These are phyloP conservation scores for Bubo bubo DNA, from an alignment of 2,113 vertebrate genomes.

Conservation along the genomic window DNA sequence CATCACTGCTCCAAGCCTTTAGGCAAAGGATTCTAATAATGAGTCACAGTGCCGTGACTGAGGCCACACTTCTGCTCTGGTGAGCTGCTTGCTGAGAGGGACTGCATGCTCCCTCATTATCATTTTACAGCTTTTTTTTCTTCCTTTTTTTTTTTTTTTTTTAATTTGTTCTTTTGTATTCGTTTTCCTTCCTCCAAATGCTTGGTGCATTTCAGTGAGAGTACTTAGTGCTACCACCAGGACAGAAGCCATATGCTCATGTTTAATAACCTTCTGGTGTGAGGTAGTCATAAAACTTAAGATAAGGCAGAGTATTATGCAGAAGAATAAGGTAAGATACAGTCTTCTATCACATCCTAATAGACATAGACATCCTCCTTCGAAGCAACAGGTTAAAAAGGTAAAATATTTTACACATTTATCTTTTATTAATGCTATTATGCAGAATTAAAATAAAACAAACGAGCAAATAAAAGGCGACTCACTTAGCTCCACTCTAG, in stretches of 20 bases:
- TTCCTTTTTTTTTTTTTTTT: not conserved
- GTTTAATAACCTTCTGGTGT: conserved; percentile 36
- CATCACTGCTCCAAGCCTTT: conserved; percentile 72
- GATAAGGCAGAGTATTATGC: not conserved
- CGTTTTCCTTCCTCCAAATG: conserved; percentile 19
- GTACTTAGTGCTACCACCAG: conserved; percentile 44
- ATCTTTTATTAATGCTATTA: not conserved
- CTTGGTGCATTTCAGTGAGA: conserved; percentile 17
- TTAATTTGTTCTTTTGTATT: conserved; percentile 56
- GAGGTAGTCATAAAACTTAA: not conserved
- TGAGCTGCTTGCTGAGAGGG: conserved; percentile 69
- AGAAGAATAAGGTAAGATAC: not conserved
- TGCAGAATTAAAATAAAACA: not conserved
- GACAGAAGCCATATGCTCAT: conserved; percentile 40
- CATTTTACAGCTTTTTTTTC: conserved; percentile 47
- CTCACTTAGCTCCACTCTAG: not conserved
- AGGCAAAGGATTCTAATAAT: conserved; percentile 74
- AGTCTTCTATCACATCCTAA: not conserved
- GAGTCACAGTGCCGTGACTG: conserved; percentile 72
- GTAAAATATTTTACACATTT: not conserved
- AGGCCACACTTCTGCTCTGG: conserved; percentile 71
- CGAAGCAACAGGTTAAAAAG: not conserved
- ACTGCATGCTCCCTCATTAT: conserved; percentile 61
- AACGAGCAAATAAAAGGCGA: not conserved
- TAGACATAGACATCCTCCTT: not conserved